Evolutionary conservation across 2,888 invertebrate species (phyloP), one percentile per base, ranked within the genome.

Genomic region (Monopis laevigella): DNA sequence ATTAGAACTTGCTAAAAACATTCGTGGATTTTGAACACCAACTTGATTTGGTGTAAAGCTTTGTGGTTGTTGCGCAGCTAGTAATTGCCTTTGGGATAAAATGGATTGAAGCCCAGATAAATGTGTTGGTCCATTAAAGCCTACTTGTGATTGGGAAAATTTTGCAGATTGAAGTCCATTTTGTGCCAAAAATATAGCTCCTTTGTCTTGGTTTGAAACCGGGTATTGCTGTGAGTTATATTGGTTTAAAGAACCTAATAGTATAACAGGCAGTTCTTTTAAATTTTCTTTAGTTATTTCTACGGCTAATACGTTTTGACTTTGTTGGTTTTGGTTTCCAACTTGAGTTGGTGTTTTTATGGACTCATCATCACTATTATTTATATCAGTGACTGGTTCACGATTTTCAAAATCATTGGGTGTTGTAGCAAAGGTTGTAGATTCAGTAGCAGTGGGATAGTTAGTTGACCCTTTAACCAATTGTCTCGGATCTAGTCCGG

Each of bases 211-310:
- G 13, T 58, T 59, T 1, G 63, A 50, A n/a, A n/a, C n/a, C n/a
- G n/a, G n/a, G 42, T 69, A 65, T 35, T 64, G 62, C 1, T 70
- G 41, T n/a, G 67, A 62, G 1, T 61, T 69, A 6, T 75, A 49
- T 40, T 77, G 78, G 10, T 72, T 62, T 10, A 80, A 45, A 1
- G 77, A 67, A 41, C 58, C 65, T 2, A 80, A 51, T 49, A 68
- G 75, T 10, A 78, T 43, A 47, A 78, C 75, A 13, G 74, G 65
- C 11, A 64, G 75, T 47, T 77, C 74, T 46, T 75, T 71, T 1
- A 78, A 47, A 3, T 71, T 74, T 46, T 77, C 74, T 36, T 63
- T 74, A 0, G 74, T 52, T 0, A 78, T 62, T 62, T 80, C 78
- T 10, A 78, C 69, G 11, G 70, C 57, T 1, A 65, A 65, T 40